Percentiles rank a stretch among this genome's conserved stretches.
phyloP scores from a whole-genome alignment of 2,113 vertebrate genomes.

The Collichthys lucidus region DNA sequence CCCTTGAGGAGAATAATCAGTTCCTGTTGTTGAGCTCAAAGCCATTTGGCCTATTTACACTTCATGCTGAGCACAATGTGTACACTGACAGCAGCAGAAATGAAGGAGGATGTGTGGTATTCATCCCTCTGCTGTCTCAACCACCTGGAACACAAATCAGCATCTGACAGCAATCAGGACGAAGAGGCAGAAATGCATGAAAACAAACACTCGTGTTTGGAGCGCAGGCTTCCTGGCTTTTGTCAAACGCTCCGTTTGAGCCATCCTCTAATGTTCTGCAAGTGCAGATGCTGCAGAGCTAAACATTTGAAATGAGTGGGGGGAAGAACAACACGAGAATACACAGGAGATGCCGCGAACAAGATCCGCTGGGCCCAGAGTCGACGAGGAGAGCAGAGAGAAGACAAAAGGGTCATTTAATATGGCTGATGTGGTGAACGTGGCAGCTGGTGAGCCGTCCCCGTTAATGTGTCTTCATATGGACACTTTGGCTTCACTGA shows the following conservation, averaged over 20 bases:
- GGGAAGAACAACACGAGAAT: not conserved
- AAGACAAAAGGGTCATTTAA: constrained; percentile 52
- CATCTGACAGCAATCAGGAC: constrained; percentile 93
- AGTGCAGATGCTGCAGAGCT: constrained; percentile 80
- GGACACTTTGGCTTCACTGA: constrained; percentile 62
- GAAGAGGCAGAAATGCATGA: constrained; percentile 84
- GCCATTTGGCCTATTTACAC: constrained; percentile 36
- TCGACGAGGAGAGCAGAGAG: not conserved
- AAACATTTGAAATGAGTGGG: constrained; percentile 52
- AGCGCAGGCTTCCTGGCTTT: constrained; percentile 89
- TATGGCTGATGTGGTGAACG: constrained; percentile 63
- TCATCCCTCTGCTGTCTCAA: constrained; percentile 71
- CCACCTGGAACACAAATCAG: constrained; percentile 84
- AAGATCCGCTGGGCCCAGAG: not conserved
- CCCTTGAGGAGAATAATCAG: not conserved
- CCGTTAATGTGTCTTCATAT: constrained; percentile 46
- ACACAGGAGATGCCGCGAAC: constrained; percentile 1
- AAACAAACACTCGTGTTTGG: constrained; percentile 92
- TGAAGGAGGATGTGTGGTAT: constrained; percentile 53
- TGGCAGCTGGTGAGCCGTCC: constrained; percentile 51
- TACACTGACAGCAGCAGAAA: constrained; percentile 50
- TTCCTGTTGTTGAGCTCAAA: constrained; percentile 34
- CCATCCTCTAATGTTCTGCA: constrained; percentile 89
- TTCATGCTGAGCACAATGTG: not conserved
- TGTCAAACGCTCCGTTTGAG: constrained; percentile 87